These are phyloP conservation scores for Megaleporinus macrocephalus DNA, from an alignment of 2,113 vertebrate species.

Conservation along the genomic window DNA sequence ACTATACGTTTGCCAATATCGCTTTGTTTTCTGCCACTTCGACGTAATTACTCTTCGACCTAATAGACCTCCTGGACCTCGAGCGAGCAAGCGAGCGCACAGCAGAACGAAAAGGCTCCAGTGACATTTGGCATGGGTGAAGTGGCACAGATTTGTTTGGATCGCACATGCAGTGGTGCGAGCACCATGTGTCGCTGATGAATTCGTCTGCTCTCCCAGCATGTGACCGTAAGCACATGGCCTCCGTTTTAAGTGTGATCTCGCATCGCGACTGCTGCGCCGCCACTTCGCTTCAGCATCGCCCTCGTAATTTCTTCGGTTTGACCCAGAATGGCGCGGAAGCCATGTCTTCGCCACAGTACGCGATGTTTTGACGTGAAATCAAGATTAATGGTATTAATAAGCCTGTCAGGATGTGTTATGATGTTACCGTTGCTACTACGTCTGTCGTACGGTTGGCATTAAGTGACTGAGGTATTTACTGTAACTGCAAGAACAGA, in stretches of 20 bases:
- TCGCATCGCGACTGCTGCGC: slow-evolving; percentile 17
- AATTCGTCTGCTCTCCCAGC: slow-evolving; percentile 29
- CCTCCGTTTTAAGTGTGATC: slow-evolving; percentile 53
- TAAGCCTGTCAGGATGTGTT: slow-evolving; percentile 16
- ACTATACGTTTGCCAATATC: not conserved
- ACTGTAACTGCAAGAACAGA: not conserved
- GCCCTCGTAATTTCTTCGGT: slow-evolving; percentile 8
- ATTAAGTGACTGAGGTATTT: slow-evolving; percentile 24
- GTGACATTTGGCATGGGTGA: not conserved
- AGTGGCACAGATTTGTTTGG: slow-evolving; percentile 53
- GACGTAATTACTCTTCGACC: not conserved
- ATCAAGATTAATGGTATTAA: slow-evolving; percentile 35
- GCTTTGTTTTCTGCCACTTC: not conserved
- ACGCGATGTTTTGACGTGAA: slow-evolving; percentile 30
- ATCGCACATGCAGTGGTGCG: slow-evolving; percentile 31
- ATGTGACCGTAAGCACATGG: slow-evolving; percentile 44
- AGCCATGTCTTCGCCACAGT: not conserved
- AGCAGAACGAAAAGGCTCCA: not conserved
- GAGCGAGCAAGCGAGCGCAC: not conserved
- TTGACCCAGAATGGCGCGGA: not conserved
- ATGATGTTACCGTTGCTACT: slow-evolving; percentile 20
- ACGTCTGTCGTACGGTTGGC: slow-evolving; percentile 32
- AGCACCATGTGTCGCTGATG: slow-evolving; percentile 42
- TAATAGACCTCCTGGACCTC: not conserved
- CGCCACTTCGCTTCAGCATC: slow-evolving; percentile 13